These are phyloP conservation scores for Crematogaster levior DNA, from an alignment of 2,888 invertebrate species.

Conservation along the genomic window DNA sequence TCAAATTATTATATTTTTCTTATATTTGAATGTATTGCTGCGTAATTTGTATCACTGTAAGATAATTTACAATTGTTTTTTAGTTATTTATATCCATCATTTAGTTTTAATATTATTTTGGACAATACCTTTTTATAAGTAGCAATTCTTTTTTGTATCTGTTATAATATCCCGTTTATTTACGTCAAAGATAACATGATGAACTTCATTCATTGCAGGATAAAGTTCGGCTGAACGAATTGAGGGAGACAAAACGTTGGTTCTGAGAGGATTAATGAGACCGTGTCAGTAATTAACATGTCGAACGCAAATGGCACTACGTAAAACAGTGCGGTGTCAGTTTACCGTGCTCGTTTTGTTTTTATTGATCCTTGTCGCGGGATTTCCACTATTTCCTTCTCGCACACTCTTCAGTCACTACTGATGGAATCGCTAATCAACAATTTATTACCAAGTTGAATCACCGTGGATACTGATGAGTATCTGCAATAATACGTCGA, in stretches of 20 bases:
- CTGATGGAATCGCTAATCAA: slow-evolving; percentile 70
- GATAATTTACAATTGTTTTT: background rate
- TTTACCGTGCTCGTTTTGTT: slow-evolving; percentile 28
- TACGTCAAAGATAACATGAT: background rate
- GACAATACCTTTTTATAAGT: background rate
- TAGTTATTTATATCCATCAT: slow-evolving; percentile 22
- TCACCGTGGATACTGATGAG: slow-evolving; percentile 44
- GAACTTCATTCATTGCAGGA: background rate
- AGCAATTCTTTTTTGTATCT: background rate
- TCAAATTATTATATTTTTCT: background rate
- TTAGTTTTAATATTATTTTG: slow-evolving; percentile 5
- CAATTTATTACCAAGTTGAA: slow-evolving; percentile 76
- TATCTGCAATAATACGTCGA: slow-evolving; percentile 41
- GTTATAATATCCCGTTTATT: background rate
- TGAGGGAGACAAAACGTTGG: slow-evolving; percentile 34
- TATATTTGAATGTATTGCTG: background rate
- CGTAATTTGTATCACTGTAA: background rate
- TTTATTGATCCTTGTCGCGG: slow-evolving; percentile 28
- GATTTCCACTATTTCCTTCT: slow-evolving; percentile 29
- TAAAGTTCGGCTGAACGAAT: slow-evolving; percentile 11
- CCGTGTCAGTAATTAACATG: slow-evolving; percentile 62
- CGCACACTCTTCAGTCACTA: slow-evolving; percentile 3
- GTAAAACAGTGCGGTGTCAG: slow-evolving; percentile 27
- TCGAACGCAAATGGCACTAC: slow-evolving; percentile 47
- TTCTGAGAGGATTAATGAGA: slow-evolving; percentile 46